Conservation (phyloP, 2,797 vertebrate species). For the Lycodopsis pacificus region DNA sequence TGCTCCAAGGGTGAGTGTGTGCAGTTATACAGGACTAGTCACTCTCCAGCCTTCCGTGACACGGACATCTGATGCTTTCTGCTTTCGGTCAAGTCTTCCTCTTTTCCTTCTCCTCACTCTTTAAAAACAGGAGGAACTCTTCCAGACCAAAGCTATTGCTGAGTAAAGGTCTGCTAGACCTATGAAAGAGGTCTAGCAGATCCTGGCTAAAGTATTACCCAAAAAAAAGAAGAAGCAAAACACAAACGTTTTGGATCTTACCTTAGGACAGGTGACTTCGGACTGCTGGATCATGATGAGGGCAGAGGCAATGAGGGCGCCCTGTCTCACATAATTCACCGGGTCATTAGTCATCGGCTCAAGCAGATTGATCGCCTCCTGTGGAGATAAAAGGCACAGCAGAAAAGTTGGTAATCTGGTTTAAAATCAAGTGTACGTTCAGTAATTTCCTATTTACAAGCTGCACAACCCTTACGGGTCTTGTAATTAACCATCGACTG, state of each 20-base stretch:
- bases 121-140: neutral
- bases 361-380: slow-evolving; percentile 99
- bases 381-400: slow-evolving; percentile 36
- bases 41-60: slow-evolving; percentile 11
- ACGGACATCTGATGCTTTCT: slow-evolving; percentile 19
- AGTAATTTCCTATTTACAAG: neutral
- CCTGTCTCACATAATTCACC: slow-evolving; percentile 98
- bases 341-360: slow-evolving; percentile 99
- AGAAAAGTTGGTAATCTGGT: neutral
- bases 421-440: neutral
- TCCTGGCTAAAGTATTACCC: neutral
- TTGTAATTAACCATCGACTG: neutral
- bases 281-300: slow-evolving; percentile 99
- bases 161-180: neutral
- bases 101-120: neutral
- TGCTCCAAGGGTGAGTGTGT: slow-evolving; percentile 22
- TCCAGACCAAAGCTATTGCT: neutral
- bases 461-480: neutral
- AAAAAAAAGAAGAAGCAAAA: no score
- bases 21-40: slow-evolving; percentile 27
- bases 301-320: slow-evolving; percentile 96
- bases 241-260: slow-evolving; percentile 60
- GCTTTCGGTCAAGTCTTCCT: slow-evolving; percentile 16
- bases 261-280: slow-evolving; percentile 98
- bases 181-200: neutral